These are phyloP conservation scores for Thaleichthys pacificus DNA, from an alignment of 2,797 vertebrate species.

Conservation along the genomic window DNA sequence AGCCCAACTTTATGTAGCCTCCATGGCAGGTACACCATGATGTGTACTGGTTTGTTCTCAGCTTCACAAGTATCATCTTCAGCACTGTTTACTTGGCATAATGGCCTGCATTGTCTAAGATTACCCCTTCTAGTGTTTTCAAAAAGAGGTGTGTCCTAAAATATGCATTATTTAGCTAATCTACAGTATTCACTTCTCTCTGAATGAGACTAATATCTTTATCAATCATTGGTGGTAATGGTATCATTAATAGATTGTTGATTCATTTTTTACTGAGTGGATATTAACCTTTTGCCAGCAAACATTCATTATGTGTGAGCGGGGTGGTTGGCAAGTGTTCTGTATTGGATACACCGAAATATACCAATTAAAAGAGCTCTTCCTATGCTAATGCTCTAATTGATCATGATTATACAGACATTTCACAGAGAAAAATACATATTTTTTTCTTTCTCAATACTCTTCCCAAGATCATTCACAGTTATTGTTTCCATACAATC, in stretches of 20 bases:
- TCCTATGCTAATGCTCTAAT: constrained; percentile 53
- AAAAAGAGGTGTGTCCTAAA: constrained; percentile 62
- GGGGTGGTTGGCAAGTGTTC: constrained; percentile 62
- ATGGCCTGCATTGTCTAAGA: neutral
- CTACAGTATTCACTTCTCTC: constrained; percentile 61
- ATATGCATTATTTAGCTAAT: constrained; percentile 69
- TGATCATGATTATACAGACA: constrained; percentile 53
- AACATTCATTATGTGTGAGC: constrained; percentile 77
- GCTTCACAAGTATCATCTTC: too few species aligned
- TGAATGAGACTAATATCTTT: constrained; percentile 73
- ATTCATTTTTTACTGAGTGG: constrained; percentile 79
- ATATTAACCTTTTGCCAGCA: constrained; percentile 82
- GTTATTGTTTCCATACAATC: constrained; percentile 37
- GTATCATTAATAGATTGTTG: constrained; percentile 79
- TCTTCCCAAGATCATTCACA: constrained; percentile 12
- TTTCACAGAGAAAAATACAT: constrained; percentile 28
- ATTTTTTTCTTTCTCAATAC: constrained; percentile 34
- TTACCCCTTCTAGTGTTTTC: constrained; percentile 33
- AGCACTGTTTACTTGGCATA: neutral
- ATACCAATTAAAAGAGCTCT: constrained; percentile 66
- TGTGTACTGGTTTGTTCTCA: too few species aligned
- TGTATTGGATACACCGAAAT: constrained; percentile 58
- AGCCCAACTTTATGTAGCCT: too few species aligned
- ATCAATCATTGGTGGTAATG: constrained; percentile 79
- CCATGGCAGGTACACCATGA: too few species aligned